phyloP scores from a whole-genome alignment of 2,113 vertebrate genomes.

The Recurvirostra avosetta region DNA sequence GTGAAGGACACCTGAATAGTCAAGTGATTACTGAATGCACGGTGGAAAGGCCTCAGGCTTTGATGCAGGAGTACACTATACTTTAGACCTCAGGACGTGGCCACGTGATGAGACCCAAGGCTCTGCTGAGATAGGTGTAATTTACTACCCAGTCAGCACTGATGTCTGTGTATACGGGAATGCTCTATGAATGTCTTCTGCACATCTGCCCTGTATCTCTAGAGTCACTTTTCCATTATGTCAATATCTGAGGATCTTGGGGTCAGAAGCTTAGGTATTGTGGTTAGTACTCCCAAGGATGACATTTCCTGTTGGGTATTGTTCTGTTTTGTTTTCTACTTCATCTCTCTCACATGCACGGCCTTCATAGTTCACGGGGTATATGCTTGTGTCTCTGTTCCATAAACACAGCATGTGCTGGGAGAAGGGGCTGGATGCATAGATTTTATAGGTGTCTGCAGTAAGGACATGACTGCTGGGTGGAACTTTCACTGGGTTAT shows the following conservation, averaged over 20 bases:
- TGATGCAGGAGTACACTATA: not conserved
- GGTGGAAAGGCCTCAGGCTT: not conserved
- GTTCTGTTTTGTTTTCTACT: not conserved
- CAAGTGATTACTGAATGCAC: not conserved
- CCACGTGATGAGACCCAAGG: not conserved
- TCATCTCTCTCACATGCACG: fast-evolving
- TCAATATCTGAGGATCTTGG: not conserved
- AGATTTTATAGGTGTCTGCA: not conserved
- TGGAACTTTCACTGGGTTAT: not conserved
- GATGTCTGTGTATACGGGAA: fast-evolving
- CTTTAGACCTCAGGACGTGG: not conserved
- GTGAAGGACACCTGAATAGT: not conserved
- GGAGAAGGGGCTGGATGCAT: not conserved
- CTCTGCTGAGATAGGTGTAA: not conserved
- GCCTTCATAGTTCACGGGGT: not conserved
- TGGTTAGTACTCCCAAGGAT: not conserved
- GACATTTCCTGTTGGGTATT: not conserved
- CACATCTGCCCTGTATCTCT: not conserved
- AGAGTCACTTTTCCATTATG: not conserved
- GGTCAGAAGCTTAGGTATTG: not conserved
- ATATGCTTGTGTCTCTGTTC: not conserved
- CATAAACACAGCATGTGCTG: not conserved
- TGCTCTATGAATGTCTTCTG: not conserved
- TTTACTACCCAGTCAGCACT: not conserved
- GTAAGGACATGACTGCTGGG: not conserved